Base-by-base conservation (phyloP, 1,140 invertebrate species). In the Ips nitidus region DNA sequence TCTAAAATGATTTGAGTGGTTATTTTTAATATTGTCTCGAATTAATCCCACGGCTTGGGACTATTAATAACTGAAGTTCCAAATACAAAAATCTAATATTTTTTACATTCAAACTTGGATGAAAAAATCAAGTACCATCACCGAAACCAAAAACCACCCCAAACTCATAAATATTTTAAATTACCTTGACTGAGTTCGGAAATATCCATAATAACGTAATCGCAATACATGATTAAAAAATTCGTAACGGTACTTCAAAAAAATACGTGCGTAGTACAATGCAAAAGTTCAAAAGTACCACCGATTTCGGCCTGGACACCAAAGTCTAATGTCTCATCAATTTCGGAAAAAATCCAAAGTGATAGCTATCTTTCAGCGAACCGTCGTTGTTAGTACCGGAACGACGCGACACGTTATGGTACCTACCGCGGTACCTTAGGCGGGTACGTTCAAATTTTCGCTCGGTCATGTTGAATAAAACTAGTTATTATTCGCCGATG, bases 131-230 rank as follows among this genome's bases (percentile, higher is more conserved):
- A 39, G 36, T 38, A 62, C 22, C 38, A 52, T 39, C 39, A 2
- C 38, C 2, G 47, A 4, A 47, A n/a, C 38, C 22, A 8, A 47
- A 22, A 22, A 22, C 22, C 22, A 22, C 22, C 22, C 22, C 22
- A 22, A 22, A 22, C 0, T 22, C 22, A 22, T 22, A 22, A 22
- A 22, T 22, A 22, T 22, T 22, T n/a, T 41, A 41, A 63, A 52
- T 70, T 73, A 73, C 72, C 72, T 73, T 73, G 72, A 71, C 61
- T 66, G 4, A 71, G 55, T 52, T 73, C 69, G 41, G 72, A 65
- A 65, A 73, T 73, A 53, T 73, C 72, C 72, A 73, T 73, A 65
- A 73, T 66, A 66, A 73, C 66, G 50, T 73, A 73, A 61, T 73
- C 72, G 62, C 72, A 67, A 71, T 69, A 73, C 72, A 73, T 73